Evolutionary conservation across 2,888 invertebrate genomes (phyloP).

Genomic region (Agriotes lineatus): DNA sequence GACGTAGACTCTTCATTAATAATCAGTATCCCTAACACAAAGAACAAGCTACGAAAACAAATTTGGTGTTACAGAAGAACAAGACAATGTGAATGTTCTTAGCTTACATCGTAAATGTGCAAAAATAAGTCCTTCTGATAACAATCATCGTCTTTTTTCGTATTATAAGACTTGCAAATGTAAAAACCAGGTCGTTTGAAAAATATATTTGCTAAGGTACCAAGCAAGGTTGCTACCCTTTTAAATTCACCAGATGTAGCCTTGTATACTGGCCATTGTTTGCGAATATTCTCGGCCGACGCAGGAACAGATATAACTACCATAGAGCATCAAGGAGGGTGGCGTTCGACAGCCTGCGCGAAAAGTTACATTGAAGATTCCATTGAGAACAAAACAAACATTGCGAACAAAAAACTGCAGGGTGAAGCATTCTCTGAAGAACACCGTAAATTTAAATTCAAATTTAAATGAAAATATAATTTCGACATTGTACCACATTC

Average conservation of each 20-base stretch:
- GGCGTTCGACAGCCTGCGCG: background rate
- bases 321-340: background rate
- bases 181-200: too few species aligned
- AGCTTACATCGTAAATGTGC: too few species aligned
- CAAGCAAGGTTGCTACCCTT: background rate
- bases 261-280: background rate
- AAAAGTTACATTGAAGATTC: too few species aligned
- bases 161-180: too few species aligned
- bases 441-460: too few species aligned
- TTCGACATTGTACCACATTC: too few species aligned
- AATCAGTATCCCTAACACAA: background rate
- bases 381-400: too few species aligned
- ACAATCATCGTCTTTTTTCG: too few species aligned
- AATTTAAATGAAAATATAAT: too few species aligned
- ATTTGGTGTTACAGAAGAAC: background rate
- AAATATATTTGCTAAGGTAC: background rate
- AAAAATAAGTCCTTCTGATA: background rate
- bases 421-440: too few species aligned
- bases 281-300: background rate
- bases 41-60: background rate
- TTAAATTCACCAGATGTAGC: background rate
- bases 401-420: too few species aligned
- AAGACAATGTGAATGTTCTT: too few species aligned
- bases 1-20: background rate
- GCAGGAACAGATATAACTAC: slow-evolving; percentile 5